phyloP scores from a whole-genome alignment of 1,140 invertebrate genomes.

The Nebria ingens region DNA sequence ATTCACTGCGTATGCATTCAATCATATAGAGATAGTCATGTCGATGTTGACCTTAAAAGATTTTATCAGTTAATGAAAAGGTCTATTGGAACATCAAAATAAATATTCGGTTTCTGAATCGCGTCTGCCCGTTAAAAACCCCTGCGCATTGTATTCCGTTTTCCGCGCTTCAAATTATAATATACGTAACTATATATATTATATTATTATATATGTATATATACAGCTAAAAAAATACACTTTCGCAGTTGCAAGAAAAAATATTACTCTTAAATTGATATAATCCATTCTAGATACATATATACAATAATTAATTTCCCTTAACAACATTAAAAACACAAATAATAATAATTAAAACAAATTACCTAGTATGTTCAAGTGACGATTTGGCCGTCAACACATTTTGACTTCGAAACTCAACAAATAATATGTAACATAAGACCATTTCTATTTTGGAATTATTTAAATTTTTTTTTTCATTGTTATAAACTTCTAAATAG shows the following conservation, averaged over 20 bases:
- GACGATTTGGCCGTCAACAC: neutral
- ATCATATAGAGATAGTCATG: too few relatives aligned
- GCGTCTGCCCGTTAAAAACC: too few relatives aligned
- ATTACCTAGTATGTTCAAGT: neutral
- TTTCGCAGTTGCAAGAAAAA: constrained; percentile 28
- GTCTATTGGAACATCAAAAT: too few relatives aligned
- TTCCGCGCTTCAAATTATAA: constrained; percentile 12
- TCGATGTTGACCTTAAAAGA: too few relatives aligned
- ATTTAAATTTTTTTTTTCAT: constrained; percentile 14
- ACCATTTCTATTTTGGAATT: constrained; percentile 8
- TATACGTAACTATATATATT: constrained; percentile 15
- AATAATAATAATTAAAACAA: neutral
- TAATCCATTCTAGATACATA: constrained; percentile 33
- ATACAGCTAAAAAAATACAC: constrained; percentile 35
- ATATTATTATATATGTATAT: constrained; percentile 26
- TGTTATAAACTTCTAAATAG: constrained; percentile 12
- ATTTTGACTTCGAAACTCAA: constrained; percentile 14
- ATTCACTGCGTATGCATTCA: too few relatives aligned
- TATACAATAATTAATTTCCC: constrained; percentile 26
- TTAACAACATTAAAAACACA: constrained; percentile 18
- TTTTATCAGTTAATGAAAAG: too few relatives aligned
- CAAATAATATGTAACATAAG: constrained; percentile 12
- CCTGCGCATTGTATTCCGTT: too few relatives aligned
- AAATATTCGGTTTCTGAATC: too few relatives aligned
- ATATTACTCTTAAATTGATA: constrained; percentile 29